Conservation (phyloP, 2,797 vertebrate species). For the Myripristis murdjan region DNA sequence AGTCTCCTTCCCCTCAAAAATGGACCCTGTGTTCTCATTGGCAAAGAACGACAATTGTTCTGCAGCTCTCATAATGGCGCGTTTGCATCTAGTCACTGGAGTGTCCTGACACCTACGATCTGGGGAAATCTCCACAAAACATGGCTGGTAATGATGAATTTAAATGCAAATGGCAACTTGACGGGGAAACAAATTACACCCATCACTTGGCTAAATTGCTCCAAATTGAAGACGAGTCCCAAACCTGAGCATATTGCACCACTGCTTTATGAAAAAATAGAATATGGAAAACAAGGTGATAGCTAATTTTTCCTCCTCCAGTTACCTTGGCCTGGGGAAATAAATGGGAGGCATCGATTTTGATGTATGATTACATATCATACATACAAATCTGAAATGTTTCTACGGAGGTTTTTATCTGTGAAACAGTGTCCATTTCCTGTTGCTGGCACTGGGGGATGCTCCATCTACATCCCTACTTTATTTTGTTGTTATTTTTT, state of each 20-base stretch:
- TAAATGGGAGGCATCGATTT: conserved; percentile 30
- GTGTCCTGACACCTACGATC: conserved; percentile 70
- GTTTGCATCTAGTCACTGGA: conserved; percentile 45
- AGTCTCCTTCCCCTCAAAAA: background rate
- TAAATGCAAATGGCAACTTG: conserved; percentile 80
- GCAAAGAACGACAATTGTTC: conserved; percentile 41
- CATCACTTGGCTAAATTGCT: conserved; percentile 78
- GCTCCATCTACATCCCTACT: too few relatives aligned
- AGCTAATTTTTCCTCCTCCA: conserved; percentile 55
- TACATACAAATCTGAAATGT: conserved; percentile 31
- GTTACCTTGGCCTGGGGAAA: conserved; percentile 43
- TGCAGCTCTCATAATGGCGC: conserved; percentile 39
- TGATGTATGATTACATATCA: conserved; percentile 50
- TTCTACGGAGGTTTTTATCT: conserved; percentile 7
- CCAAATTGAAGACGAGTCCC: conserved; percentile 73
- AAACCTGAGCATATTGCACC: conserved; percentile 67
- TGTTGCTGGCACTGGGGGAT: background rate
- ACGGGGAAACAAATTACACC: conserved; percentile 78
- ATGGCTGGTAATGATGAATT: conserved; percentile 78
- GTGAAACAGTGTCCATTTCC: conserved; percentile 7
- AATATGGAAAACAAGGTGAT: conserved; percentile 68
- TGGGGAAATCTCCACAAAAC: conserved; percentile 77
- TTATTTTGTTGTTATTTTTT: background rate
- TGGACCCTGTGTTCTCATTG: conserved; percentile 23
- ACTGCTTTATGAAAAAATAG: conserved; percentile 53